Percentiles rank a stretch among this genome's conserved stretches.
These are phyloP conservation scores for Hypselothyrea guttata DNA, from an alignment of 2,888 invertebrate genomes.

Conservation along the genomic window DNA sequence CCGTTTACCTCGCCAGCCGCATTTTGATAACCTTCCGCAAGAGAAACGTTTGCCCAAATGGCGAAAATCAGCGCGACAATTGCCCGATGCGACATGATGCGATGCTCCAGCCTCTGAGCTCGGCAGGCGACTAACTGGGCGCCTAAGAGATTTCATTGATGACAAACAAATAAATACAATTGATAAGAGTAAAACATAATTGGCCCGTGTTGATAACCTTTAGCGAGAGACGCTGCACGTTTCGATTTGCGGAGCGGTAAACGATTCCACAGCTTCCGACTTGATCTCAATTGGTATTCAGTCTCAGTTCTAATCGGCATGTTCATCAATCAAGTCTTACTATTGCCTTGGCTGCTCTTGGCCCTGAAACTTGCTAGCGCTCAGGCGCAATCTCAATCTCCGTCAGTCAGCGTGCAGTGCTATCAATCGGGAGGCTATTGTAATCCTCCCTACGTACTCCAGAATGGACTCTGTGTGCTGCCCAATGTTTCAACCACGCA, in stretches of 20 bases:
- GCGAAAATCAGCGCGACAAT: slow-evolving; percentile 16
- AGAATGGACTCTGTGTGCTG: slow-evolving; percentile 40
- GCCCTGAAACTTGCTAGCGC: slow-evolving; percentile 10
- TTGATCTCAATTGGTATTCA: neutral
- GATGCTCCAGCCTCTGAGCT: slow-evolving; percentile 28
- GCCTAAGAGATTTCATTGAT: neutral
- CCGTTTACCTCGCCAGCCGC: slow-evolving; percentile 25
- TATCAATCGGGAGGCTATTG: slow-evolving; percentile 15
- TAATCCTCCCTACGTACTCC: slow-evolving; percentile 27
- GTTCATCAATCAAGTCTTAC: slow-evolving; percentile 41
- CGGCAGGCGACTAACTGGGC: slow-evolving; percentile 38
- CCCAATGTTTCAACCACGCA: neutral
- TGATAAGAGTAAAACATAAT: slow-evolving; percentile 39
- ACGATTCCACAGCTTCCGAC: neutral
- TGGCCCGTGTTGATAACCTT: slow-evolving; percentile 55
- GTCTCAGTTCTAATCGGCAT: slow-evolving; percentile 55
- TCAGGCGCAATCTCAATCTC: slow-evolving; percentile 24
- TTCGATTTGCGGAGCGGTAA: slow-evolving; percentile 5
- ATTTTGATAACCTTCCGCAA: slow-evolving; percentile 32
- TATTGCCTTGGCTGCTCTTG: slow-evolving; percentile 35
- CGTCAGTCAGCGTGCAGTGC: slow-evolving; percentile 14
- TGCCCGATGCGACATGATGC: slow-evolving; percentile 1
- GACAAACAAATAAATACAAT: slow-evolving; percentile 1
- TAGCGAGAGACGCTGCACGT: slow-evolving; percentile 1
- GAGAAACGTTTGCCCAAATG: slow-evolving; percentile 7